Percentiles rank a stretch among this genome's conserved stretches.
phyloP scores from a whole-genome alignment of 2,113 vertebrate species.

The Todiramphus chloris region DNA sequence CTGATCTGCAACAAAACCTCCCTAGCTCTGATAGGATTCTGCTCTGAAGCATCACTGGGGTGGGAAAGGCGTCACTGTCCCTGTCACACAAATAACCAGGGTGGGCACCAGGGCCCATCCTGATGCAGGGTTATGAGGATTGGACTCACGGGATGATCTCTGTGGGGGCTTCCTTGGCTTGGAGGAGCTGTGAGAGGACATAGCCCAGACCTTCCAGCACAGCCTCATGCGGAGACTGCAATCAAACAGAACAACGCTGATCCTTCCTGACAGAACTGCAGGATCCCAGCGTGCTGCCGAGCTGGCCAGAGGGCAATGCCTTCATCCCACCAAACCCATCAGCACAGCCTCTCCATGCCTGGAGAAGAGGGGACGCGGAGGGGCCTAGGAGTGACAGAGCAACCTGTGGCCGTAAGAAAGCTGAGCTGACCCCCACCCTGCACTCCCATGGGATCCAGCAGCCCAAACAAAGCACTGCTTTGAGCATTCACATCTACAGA shows the following conservation, averaged over 20 bases:
- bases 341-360: accelerated
- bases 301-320: background rate
- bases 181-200: slow-evolving; percentile 92
- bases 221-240: slow-evolving; percentile 83
- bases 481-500: background rate
- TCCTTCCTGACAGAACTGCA: background rate
- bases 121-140: background rate
- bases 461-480: background rate
- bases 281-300: too few relatives aligned
- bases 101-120: background rate
- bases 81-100: background rate
- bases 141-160: slow-evolving; percentile 87
- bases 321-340: background rate
- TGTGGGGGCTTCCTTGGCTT: slow-evolving; percentile 81
- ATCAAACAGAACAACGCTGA: slow-evolving; percentile 51
- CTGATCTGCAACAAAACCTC: background rate
- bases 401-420: background rate
- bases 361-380: background rate
- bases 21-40: background rate
- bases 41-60: background rate
- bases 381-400: background rate
- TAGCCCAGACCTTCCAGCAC: slow-evolving; percentile 92
- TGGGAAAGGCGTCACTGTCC: accelerated
- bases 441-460: background rate
- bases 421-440: background rate